Evolutionary conservation across 23 tunicate genomes (phyloP).

Genomic region (Ciona savignyi): DNA sequence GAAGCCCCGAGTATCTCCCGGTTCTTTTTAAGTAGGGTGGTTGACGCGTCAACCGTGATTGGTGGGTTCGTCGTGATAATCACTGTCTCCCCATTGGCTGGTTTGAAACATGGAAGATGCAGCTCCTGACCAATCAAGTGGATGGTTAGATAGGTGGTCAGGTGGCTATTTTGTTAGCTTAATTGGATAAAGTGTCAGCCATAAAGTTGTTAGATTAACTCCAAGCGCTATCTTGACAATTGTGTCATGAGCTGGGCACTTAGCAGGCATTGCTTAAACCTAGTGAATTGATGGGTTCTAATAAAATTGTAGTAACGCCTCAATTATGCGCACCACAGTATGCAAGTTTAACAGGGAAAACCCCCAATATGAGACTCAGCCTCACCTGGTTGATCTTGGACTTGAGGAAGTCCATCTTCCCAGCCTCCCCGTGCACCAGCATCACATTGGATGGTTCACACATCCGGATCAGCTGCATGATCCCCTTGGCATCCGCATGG

Average conservation of each 20-base stretch:
- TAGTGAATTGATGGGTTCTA: too few relatives aligned
- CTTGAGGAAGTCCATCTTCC: conserved; percentile 87
- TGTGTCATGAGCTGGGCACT: too few relatives aligned
- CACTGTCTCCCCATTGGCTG: conserved; percentile 98
- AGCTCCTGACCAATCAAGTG: conserved; percentile 37
- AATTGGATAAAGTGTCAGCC: background rate
- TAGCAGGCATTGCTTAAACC: too few relatives aligned
- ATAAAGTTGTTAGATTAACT: background rate
- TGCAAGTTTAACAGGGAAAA: too few relatives aligned
- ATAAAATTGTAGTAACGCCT: too few relatives aligned
- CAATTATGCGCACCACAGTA: too few relatives aligned
- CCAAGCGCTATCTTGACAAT: too few relatives aligned
- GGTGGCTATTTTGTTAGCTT: background rate
- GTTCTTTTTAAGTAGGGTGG: conserved; percentile 51
- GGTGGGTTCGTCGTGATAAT: conserved; percentile 79
- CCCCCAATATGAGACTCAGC: too few relatives aligned
- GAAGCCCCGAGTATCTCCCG: conserved; percentile 23
- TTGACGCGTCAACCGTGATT: conserved; percentile 69
- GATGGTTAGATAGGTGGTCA: background rate
- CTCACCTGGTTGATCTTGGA: conserved; percentile 66
- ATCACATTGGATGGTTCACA: conserved; percentile 89
- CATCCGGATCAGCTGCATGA: conserved; percentile 96
- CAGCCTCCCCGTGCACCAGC: conserved; percentile 99
- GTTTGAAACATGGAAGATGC: conserved; percentile 82
- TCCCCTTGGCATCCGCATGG: conserved; percentile 99